A percentile compares a stretch with the other conserved stretches of the same genome.
Conservation (phyloP, 1,140 invertebrate species). For the Pteromalus puparum region DNA sequence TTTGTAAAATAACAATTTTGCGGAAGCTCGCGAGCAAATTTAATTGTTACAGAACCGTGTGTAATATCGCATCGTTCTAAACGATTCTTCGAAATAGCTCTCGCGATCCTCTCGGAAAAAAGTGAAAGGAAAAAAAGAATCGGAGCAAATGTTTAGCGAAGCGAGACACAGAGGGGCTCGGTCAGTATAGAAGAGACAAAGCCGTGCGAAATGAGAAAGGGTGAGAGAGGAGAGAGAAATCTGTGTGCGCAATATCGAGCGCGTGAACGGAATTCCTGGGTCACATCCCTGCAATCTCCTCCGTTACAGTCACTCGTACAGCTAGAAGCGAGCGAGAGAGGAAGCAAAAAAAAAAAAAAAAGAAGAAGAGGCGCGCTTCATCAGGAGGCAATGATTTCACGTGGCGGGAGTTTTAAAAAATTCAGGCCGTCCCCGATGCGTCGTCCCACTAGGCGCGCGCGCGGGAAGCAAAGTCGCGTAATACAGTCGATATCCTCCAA, state of each 20-base stretch:
- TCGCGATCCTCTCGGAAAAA: too few species aligned
- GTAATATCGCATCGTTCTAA: too few species aligned
- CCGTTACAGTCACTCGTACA: neutral
- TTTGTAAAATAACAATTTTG: too few species aligned
- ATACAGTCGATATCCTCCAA: neutral
- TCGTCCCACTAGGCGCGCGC: neutral
- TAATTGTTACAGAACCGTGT: too few species aligned
- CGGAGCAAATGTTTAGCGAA: neutral
- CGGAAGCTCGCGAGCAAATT: too few species aligned
- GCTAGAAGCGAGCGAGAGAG: neutral
- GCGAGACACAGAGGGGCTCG: neutral
- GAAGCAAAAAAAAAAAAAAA: too few species aligned
- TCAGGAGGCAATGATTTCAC: neutral
- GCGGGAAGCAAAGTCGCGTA: neutral
- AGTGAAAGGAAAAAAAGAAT: neutral
- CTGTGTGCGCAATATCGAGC: slow-evolving; percentile 11
- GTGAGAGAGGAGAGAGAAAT: neutral
- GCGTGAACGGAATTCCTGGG: slow-evolving; percentile 33
- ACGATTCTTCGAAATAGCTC: too few species aligned
- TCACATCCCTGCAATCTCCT: neutral
- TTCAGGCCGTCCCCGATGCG: neutral
- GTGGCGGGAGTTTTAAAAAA: slow-evolving; percentile 1
- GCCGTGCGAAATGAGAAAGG: neutral
- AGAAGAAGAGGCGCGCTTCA: too few species aligned
- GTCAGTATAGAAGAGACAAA: neutral